These are phyloP conservation scores for Platichthys flesus DNA, from an alignment of 2,113 vertebrate genomes.

Conservation along the genomic window DNA sequence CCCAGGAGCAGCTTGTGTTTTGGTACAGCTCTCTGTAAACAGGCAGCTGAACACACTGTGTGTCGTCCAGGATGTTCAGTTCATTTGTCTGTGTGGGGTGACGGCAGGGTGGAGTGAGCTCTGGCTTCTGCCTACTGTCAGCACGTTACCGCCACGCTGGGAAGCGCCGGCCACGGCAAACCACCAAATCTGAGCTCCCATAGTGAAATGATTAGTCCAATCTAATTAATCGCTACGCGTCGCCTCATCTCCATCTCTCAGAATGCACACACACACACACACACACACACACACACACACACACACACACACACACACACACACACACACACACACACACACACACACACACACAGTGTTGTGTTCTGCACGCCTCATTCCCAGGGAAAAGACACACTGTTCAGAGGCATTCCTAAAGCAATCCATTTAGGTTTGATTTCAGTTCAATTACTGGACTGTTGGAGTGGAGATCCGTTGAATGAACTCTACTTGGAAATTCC, in stretches of 20 bases:
- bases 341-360: slow-evolving; percentile 21
- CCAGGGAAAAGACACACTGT: slow-evolving; percentile 64
- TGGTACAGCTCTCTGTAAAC: background rate
- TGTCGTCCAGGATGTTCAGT: slow-evolving; percentile 55
- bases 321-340: slow-evolving; percentile 21
- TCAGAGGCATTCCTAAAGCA: slow-evolving; percentile 74
- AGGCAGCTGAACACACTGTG: slow-evolving; percentile 20
- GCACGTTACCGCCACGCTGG: slow-evolving; percentile 44
- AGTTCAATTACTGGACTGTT: slow-evolving; percentile 75
- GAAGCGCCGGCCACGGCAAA: slow-evolving; percentile 30
- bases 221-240: slow-evolving; percentile 58
- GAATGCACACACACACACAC: slow-evolving; percentile 21
- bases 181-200: slow-evolving; percentile 46
- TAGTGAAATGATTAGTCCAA: slow-evolving; percentile 65
- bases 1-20: background rate
- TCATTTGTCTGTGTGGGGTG: slow-evolving; percentile 44
- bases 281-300: slow-evolving; percentile 22
- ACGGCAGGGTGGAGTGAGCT: slow-evolving; percentile 33
- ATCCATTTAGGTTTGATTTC: slow-evolving; percentile 80
- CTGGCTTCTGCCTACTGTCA: slow-evolving; percentile 67
- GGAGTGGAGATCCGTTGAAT: slow-evolving; percentile 70
- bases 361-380: slow-evolving; percentile 55
- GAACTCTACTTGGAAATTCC: slow-evolving; percentile 77
- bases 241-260: slow-evolving; percentile 46
- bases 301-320: background rate